Base-by-base conservation (phyloP, 2,797 vertebrate species). In the Rhinoraja longicauda region DNA sequence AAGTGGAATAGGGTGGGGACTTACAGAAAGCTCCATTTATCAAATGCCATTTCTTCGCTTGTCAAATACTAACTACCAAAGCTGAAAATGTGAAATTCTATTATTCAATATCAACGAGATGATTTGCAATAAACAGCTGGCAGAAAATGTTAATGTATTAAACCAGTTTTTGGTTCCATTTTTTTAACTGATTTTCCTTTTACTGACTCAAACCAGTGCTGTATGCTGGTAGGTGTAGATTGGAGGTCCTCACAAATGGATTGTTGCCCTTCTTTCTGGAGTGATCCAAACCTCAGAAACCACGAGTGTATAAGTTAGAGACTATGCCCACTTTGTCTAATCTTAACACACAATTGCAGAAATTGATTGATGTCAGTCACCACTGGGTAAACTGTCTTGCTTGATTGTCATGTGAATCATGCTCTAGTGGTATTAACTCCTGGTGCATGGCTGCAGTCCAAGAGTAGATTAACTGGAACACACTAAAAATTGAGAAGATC, bases 1-100 rank as follows among this genome's bases (percentile, higher is more conserved):
- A 97, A 97, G 97, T 96, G 97, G 96, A 94, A 95, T 95, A 96
- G 97, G 97, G 97, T 97, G 97, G 97, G 96, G 97, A 93, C 57
- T 21, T 93, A 95, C 94, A 94, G 93, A 93, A 94, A 94, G 94
- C 94, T 96, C 95, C 95, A 95, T 95, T 92, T 94, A 95, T 95
- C 95, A 96, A 94, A 95, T 95, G 94, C 94, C 94, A 95, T 94
- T 94, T 94, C 94, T 94, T 94, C 95, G 94, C 93, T 94, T 95
- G 95, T 95, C 96, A 97, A 96, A 96, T 96, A 96, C 97, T 96
- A 95, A 96, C 97, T 45, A 96, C 97, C 96, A 96, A 96, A 96
- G 96, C 95, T 94, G 95, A 93, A 93, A 64, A 96, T 96, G 94
- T 73, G 67, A 91, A 91, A 91, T 72, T 91, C 32, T 73, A 67